Evolutionary conservation across 2,113 vertebrate species (phyloP), one percentile per base, ranked within the genome.

Genomic region (Halcyon senegalensis): DNA sequence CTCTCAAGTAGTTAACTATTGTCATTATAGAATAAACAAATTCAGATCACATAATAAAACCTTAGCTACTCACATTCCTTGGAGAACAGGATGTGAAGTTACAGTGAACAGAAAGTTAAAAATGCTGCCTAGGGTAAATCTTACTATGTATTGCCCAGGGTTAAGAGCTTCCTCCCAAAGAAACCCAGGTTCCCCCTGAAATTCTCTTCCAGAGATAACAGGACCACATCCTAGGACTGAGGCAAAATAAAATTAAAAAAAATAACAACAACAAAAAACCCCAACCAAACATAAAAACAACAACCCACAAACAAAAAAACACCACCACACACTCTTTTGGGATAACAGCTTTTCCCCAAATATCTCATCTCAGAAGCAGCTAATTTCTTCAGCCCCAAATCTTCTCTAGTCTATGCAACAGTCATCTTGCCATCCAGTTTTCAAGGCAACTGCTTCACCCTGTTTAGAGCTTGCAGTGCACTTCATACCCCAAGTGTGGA

Each of bases 1-100:
- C 76, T 83, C 55, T 21, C 76, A 85, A 83, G 67, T 59, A 91
- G 56, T 39, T 89, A 94, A 87, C 50, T 82, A 77, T 30, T 70
- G 67, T 58, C 62, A 7, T 70, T 63, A 43, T 3, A 91, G 62
- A 87, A 90, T 58, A 96, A 89, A 94, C 73, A 84, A 95, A 74
- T 70, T 64, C 80, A 68, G 69, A 82, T 48, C 64, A 84, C 43
- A 44, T 74, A 79, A 70, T 89, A 70, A 87, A 41, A 63, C 31
- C 43, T 76, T 23, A 89, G 62, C 37, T 72, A 62, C 30, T 51
- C 68, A 35, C 37, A 24, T 55, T 84, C 92, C 48, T 5, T 88
- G 31, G 44, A 91, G 69, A 78, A 96, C 76, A 94, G 81, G 74
- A 95, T 77, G 67, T 50, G 50, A 93, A 90, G 35, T 58, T 72